Base-by-base conservation (phyloP, 2,888 invertebrate genomes). In the Epistrophe eligans region DNA sequence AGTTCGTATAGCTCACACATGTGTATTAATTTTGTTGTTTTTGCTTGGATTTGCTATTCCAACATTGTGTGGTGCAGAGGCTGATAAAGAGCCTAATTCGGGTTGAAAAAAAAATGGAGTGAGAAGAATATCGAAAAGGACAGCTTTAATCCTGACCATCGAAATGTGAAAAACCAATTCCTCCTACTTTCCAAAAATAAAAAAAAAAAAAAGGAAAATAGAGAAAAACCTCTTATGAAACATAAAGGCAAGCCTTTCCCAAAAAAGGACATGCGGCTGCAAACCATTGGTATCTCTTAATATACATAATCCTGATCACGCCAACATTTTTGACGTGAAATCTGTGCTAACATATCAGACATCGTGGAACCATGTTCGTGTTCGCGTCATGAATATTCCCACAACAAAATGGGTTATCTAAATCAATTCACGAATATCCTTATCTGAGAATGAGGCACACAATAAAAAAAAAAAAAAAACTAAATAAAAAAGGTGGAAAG, bases 141-240 rank as follows among this genome's bases (percentile, higher is more conserved):
- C 81, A 81, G 84, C 82, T 82, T 85, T 82, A 82, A 77, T 82
- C 77, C 77, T 77, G 77, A 74, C 81, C 77, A 82, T 85, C 77
- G 85, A 48, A 82, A 85, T 85, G 85, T 85, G 64, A 85, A 85
- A 85, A 82, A 67, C 73, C 82, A 64, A 84, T 67, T 81, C 40
- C 45, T 45, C 64, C 32, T 45, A 32, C 15, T 55, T 67, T 73
- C 67, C 4, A 2, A 55, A 28, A 40, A 10, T 13, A 58, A 38
- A 60, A 38, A 60, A 38, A 8, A 1, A 57, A 19, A 19, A 40
- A 62, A 24, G 40, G 15, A 60, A 60, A 60, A 38, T 2, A 35
- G 35, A 35, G 17, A 3, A 43, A 40, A 62, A 35, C 13, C 40
- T 48, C 32, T 48, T 48, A 66, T 48, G 62, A 15, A 40, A 43